Evolutionary conservation across 2,797 vertebrate species (phyloP).

Genomic region (Amazonetta brasiliensis): DNA sequence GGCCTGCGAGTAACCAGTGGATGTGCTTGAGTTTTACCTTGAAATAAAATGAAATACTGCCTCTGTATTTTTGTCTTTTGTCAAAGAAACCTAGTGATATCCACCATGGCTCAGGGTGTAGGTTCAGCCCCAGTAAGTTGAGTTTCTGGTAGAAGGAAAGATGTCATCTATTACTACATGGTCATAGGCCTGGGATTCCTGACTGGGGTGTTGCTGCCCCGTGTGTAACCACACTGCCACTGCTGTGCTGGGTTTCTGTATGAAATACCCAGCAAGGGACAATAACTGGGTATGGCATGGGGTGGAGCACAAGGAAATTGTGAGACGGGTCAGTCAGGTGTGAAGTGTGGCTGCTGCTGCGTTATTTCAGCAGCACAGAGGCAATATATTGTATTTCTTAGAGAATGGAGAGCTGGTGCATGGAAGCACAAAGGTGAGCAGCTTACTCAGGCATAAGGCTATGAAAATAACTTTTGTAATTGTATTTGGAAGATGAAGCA

Average conservation of each 20-base stretch:
- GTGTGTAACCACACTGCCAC: not conserved
- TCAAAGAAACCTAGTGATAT: not conserved
- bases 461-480: not conserved
- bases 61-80: not conserved
- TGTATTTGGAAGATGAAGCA: not conserved
- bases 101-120: not conserved
- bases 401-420: not conserved
- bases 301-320: not conserved
- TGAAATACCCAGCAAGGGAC: not conserved
- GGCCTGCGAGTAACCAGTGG: not conserved
- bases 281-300: not conserved
- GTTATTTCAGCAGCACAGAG: not conserved
- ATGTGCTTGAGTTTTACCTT: not conserved
- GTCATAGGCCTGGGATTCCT: not conserved
- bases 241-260: fast-evolving
- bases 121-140: not conserved
- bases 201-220: not conserved
- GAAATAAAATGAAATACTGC: not conserved
- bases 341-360: not conserved
- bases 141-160: not conserved
- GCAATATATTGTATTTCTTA: not conserved
- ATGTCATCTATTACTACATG: not conserved
- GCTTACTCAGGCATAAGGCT: not conserved
- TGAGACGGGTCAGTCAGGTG: not conserved
- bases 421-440: not conserved